These are phyloP conservation scores for Morinoia aosen DNA, from an alignment of 2,888 invertebrate genomes.

Conservation along the genomic window DNA sequence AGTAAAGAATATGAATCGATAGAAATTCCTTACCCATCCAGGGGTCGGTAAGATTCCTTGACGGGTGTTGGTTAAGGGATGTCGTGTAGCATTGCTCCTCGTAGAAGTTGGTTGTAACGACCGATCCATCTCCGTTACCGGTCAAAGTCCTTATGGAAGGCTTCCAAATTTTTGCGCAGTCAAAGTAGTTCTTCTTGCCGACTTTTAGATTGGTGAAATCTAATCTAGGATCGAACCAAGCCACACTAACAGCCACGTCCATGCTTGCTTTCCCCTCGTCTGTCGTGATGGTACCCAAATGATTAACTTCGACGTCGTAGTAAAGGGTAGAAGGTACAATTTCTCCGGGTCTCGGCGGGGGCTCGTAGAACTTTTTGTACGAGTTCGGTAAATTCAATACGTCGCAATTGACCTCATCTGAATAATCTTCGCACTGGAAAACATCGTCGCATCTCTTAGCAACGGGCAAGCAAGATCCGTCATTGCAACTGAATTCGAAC, in stretches of 20 bases:
- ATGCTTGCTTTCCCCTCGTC: slow-evolving; percentile 58
- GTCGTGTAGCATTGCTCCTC: slow-evolving; percentile 61
- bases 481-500: slow-evolving; percentile 59
- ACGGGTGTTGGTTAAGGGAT: slow-evolving; percentile 30
- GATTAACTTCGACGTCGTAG: slow-evolving; percentile 61
- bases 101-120: slow-evolving; percentile 58
- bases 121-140: slow-evolving; percentile 61
- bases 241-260: slow-evolving; percentile 61
- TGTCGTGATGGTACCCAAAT: slow-evolving; percentile 60
- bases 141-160: slow-evolving; percentile 59
- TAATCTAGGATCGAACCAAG: slow-evolving; percentile 60
- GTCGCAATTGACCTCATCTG: slow-evolving; percentile 59
- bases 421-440: slow-evolving; percentile 55
- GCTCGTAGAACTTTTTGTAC: slow-evolving; percentile 58
- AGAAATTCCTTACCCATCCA: slow-evolving; percentile 58
- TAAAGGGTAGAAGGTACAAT: slow-evolving; percentile 49
- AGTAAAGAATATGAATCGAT: neutral
- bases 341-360: slow-evolving; percentile 60
- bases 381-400: slow-evolving; percentile 54
- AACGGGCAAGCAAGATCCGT: slow-evolving; percentile 59
- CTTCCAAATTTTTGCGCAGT: slow-evolving; percentile 63
- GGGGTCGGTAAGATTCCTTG: slow-evolving; percentile 57
- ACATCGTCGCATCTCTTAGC: slow-evolving; percentile 58
- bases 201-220: slow-evolving; percentile 58
- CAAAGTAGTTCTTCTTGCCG: slow-evolving; percentile 61